Percentiles rank a stretch among this genome's conserved stretches.
phyloP scores from a whole-genome alignment of 2,113 vertebrate genomes.

The Boleophthalmus pectinirostris region DNA sequence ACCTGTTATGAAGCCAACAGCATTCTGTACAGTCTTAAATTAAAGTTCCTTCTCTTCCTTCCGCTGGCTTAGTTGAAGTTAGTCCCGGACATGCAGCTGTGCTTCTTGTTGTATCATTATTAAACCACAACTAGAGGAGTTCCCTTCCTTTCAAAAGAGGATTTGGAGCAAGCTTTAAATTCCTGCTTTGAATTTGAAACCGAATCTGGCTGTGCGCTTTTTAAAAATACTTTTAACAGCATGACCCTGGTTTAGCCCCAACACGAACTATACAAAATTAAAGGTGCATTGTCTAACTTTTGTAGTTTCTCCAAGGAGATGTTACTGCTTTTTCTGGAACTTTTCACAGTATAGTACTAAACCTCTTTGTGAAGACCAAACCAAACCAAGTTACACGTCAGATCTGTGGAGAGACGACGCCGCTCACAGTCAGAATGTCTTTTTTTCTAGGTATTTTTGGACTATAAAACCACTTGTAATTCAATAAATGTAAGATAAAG shows the following conservation, averaged over 20 bases:
- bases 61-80: slow-evolving; percentile 34
- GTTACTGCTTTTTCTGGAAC: too few species aligned
- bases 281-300: too few species aligned
- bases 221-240: slow-evolving; percentile 68
- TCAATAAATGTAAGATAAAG: too few species aligned
- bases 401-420: too few species aligned
- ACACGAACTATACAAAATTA: slow-evolving; percentile 48
- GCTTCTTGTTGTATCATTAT: slow-evolving; percentile 49
- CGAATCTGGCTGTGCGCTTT: slow-evolving; percentile 51
- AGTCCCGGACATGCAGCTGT: slow-evolving; percentile 53
- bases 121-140: slow-evolving; percentile 34
- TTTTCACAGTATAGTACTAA: too few species aligned
- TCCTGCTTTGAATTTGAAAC: slow-evolving; percentile 53
- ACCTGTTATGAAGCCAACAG: slow-evolving; percentile 38
- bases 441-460: too few species aligned
- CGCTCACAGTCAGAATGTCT: too few species aligned
- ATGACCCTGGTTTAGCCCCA: slow-evolving; percentile 56
- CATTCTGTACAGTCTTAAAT: slow-evolving; percentile 29
- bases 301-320: too few species aligned
- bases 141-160: slow-evolving; percentile 41
- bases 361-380: too few species aligned
- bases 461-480: too few species aligned
- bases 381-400: too few species aligned
- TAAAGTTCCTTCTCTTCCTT: slow-evolving; percentile 12
- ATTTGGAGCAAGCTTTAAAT: slow-evolving; percentile 37